Conservation (phyloP, 2,888 invertebrate genomes). For the Dorcus hopei region DNA sequence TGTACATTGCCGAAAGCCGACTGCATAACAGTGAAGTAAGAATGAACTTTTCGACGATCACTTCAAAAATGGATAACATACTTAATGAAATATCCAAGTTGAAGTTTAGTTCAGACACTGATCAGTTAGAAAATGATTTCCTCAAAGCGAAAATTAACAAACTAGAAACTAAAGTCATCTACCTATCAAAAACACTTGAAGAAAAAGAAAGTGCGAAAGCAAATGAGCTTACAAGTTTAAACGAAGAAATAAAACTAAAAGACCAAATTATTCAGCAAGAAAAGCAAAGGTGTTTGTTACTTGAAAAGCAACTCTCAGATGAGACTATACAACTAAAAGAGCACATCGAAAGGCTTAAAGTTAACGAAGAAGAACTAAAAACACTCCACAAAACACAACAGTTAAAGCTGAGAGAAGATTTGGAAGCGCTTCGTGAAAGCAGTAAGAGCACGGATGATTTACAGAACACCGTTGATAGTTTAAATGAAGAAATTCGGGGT, state of each 20-base stretch:
- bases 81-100: constrained; percentile 51
- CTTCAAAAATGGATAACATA: constrained; percentile 62
- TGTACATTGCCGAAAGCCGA: constrained; percentile 59
- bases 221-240: neutral
- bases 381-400: neutral
- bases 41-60: constrained; percentile 60
- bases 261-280: constrained; percentile 15
- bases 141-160: constrained; percentile 45
- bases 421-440: constrained; percentile 21
- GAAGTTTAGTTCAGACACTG: constrained; percentile 15
- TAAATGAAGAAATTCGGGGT: constrained; percentile 20
- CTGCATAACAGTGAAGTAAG: constrained; percentile 66
- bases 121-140: constrained; percentile 34
- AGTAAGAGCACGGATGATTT: constrained; percentile 17
- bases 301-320: constrained; percentile 14
- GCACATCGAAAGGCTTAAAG: neutral
- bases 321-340: constrained; percentile 7
- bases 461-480: constrained; percentile 14
- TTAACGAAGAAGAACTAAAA: constrained; percentile 7
- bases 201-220: neutral
- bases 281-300: constrained; percentile 9
- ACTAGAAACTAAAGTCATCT: constrained; percentile 37
- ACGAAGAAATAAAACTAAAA: constrained; percentile 15
- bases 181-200: neutral
- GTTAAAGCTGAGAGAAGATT: constrained; percentile 19